Percentiles rank a stretch among this genome's conserved stretches.
These are phyloP conservation scores for Rhinopomastus cyanomelas DNA, from an alignment of 2,113 vertebrate genomes.

Conservation along the genomic window DNA sequence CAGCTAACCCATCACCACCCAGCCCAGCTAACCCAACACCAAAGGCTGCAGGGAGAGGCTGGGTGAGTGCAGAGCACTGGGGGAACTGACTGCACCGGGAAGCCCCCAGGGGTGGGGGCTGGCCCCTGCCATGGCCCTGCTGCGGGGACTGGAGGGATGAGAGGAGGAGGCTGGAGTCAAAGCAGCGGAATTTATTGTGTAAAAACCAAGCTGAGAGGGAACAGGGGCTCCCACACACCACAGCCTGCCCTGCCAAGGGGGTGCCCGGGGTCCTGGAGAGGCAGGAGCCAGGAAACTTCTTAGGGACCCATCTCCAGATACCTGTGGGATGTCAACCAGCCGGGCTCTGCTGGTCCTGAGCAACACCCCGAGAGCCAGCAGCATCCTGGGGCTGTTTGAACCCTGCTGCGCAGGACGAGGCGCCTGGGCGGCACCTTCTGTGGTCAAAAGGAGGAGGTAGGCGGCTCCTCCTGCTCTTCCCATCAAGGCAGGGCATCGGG, in stretches of 20 bases:
- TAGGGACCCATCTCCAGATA: not conserved
- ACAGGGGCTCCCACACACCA: not conserved
- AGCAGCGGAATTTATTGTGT: slow-evolving; percentile 65
- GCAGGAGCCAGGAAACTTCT: not conserved
- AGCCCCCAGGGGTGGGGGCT: not conserved
- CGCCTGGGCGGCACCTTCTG: not conserved
- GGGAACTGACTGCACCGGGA: rapidly evolving
- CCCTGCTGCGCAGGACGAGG: rapidly evolving
- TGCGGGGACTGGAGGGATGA: not conserved
- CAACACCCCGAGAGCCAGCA: not conserved
- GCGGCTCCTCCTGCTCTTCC: not conserved
- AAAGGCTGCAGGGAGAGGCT: not conserved
- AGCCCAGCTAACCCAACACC: no score
- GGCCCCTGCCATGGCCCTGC: rapidly evolving
- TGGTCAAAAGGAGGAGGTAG: not conserved
- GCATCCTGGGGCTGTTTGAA: rapidly evolving
- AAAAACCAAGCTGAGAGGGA: slow-evolving; percentile 19
- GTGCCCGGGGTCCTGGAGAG: not conserved
- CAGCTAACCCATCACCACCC: no score
- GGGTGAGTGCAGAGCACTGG: not conserved
- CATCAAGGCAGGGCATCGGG: not conserved
- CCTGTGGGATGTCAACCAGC: not conserved
- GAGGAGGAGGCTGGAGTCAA: not conserved
- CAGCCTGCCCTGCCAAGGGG: no score
- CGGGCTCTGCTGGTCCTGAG: not conserved